Evolutionary conservation across 2,113 vertebrate species (phyloP).

Genomic region (Eidolon helvum): DNA sequence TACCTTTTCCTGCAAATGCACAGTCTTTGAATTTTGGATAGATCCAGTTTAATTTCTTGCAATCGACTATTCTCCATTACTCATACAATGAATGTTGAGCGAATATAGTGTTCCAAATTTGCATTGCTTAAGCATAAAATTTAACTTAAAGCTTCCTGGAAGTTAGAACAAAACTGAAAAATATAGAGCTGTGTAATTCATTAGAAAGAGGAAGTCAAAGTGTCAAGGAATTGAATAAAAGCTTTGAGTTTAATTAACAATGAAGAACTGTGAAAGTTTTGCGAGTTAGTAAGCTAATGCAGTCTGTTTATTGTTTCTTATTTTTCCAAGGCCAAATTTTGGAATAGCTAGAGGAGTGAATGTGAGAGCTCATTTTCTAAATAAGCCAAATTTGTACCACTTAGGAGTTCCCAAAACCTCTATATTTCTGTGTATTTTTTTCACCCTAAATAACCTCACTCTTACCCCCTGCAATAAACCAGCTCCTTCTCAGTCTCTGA

Average conservation of each 20-base stretch:
- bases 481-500: not conserved
- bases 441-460: not conserved
- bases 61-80: not conserved
- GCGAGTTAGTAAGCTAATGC: not conserved
- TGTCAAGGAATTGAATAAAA: not conserved
- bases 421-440: not conserved
- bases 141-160: not conserved
- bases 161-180: not conserved
- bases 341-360: not conserved
- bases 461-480: accelerated
- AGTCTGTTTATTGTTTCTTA: not conserved
- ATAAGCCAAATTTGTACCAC: not conserved
- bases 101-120: not conserved
- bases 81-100: not conserved
- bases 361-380: not conserved
- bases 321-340: not conserved
- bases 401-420: not conserved
- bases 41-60: not conserved
- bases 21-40: not conserved
- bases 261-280: not conserved
- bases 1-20: not conserved
- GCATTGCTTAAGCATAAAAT: not conserved
- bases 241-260: not conserved
- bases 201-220: not conserved
- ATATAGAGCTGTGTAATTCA: not conserved